Evolutionary conservation across 23 tunicate genomes (phyloP).

Genomic region (Corella eumyota): DNA sequence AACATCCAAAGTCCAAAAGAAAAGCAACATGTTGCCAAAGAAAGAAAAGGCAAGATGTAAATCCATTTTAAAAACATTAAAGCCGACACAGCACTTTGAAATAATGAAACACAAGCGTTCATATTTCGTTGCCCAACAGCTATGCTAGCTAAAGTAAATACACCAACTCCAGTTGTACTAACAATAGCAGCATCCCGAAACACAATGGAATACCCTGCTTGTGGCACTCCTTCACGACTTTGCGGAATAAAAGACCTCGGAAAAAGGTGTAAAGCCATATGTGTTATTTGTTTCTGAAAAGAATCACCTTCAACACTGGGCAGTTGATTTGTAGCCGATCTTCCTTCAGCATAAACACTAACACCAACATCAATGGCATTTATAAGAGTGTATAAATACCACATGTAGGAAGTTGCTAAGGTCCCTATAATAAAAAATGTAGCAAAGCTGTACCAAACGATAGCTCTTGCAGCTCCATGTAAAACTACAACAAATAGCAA

Average conservation of each 20-base stretch:
- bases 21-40: slow-evolving; percentile 19
- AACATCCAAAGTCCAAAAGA: slow-evolving; percentile 31
- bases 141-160: slow-evolving; percentile 10
- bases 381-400: slow-evolving; percentile 57
- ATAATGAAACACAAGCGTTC: slow-evolving; percentile 40
- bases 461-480: slow-evolving; percentile 32
- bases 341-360: background rate
- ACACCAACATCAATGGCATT: slow-evolving; percentile 17
- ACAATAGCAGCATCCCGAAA: slow-evolving; percentile 46
- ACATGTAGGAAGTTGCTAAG: slow-evolving; percentile 40
- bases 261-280: background rate
- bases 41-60: slow-evolving; percentile 37
- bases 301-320: background rate
- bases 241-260: background rate
- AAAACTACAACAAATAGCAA: slow-evolving; percentile 27
- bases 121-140: slow-evolving; percentile 36
- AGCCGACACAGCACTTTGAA: slow-evolving; percentile 17
- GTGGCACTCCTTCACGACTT: slow-evolving; percentile 15
- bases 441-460: slow-evolving; percentile 70
- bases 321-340: background rate
- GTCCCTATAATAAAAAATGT: slow-evolving; percentile 43
- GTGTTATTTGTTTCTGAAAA: background rate
- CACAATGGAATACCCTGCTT: slow-evolving; percentile 41
- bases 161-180: slow-evolving; percentile 21
- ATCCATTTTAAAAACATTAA: slow-evolving; percentile 41